A percentile compares a stretch with the other conserved stretches of the same genome.
These are phyloP conservation scores for Arctopsyche grandis DNA, from an alignment of 1,140 invertebrate species.

Conservation along the genomic window DNA sequence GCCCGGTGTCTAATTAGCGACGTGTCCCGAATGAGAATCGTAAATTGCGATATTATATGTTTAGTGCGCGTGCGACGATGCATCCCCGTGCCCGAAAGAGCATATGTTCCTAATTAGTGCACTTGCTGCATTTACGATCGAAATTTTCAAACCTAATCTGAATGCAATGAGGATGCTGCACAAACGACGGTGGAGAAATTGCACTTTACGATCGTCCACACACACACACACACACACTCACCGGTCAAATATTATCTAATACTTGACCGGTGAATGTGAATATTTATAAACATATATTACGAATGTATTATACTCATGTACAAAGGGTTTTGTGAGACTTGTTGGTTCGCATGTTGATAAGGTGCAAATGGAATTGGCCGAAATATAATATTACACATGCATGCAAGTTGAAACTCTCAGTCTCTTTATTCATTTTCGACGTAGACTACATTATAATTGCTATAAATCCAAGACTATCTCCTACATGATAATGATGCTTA, in stretches of 20 bases:
- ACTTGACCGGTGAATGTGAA: no score
- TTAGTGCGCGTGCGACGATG: conserved; percentile 8
- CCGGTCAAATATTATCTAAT: neutral
- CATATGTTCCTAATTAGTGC: conserved; percentile 42
- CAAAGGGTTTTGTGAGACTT: no score
- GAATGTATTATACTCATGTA: no score
- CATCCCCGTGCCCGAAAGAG: neutral
- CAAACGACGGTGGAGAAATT: conserved; percentile 35
- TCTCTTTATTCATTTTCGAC: no score
- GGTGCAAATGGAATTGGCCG: no score
- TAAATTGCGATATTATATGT: conserved; percentile 37
- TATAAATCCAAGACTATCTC: no score
- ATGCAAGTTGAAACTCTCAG: no score
- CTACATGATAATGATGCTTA: no score
- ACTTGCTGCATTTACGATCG: conserved; percentile 40
- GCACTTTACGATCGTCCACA: neutral
- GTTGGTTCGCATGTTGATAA: no score
- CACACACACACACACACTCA: neutral
- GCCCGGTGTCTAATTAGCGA: conserved; percentile 19
- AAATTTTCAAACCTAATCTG: conserved; percentile 42
- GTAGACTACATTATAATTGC: no score
- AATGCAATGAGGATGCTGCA: conserved; percentile 35
- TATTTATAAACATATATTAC: no score
- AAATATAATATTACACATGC: no score
- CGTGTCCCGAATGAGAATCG: conserved; percentile 24